Base-by-base conservation (phyloP, 2,113 vertebrate species). In the Ranitomeya variabilis region DNA sequence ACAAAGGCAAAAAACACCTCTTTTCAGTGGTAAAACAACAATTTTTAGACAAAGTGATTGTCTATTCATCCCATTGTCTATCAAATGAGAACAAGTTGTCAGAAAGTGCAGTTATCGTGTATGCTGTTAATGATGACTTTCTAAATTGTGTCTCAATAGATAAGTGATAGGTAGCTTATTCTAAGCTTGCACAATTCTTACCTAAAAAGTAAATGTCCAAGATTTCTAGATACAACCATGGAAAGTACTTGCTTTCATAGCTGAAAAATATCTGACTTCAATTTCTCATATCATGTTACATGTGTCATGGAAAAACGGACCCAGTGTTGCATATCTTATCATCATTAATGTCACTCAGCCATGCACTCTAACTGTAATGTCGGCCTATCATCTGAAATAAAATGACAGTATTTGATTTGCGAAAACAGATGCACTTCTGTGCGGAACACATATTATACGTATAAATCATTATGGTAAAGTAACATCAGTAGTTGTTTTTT, bases 231-330 rank as follows among this genome's bases (percentile, higher is more conserved):
- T 69, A 83, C 45, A 23, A 69, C 81, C 45, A 13, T 67, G 62
- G 81, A 83, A 83, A 52, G 19, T 54, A 83, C 54, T 67, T 52
- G 62, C 62, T 67, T 76, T 76, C 62, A 67, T 51, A 83, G 81
- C 81, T 83, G 81, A 54, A 67, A 83, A 83, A 83, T 83, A 83
- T 83, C 81, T 83, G 64, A 83, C 69, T 83, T 83, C 81, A 83
- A 83, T 83, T 66, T 67, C 37, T 66, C 59, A 18, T 52, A n/a
- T 83, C 59, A 54, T 83, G 26, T 83, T n/a, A 69, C 64, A 83
- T 54, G 81, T 83, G 64, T 19, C 81, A 83, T 67, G 21, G 19
- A 69, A 80, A 83, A 83, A 83, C 7, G 19, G 31, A 83, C 62
- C 62, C n/a, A 83, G 81, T 54, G 81, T 62, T 52, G 37, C 62